phyloP scores from a whole-genome alignment of 2,888 invertebrate genomes.

The Molanna angustata region DNA sequence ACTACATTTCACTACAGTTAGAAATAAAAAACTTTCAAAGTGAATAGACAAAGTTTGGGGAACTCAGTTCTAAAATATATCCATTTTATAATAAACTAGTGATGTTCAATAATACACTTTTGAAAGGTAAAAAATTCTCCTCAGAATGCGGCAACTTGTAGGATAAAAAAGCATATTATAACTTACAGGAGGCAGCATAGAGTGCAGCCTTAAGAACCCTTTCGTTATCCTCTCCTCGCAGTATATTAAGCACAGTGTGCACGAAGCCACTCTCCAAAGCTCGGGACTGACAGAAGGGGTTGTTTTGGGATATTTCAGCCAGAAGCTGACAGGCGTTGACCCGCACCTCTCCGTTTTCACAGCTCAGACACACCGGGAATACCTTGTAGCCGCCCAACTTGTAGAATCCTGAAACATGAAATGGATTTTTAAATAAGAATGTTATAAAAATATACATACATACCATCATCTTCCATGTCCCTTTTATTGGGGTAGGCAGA shows the following conservation, averaged over 20 bases:
- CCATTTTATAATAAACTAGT: too few relatives aligned
- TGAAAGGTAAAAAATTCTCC: too few relatives aligned
- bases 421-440: neutral
- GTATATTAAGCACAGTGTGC: slow-evolving; percentile 58
- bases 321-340: slow-evolving; percentile 65
- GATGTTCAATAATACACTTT: too few relatives aligned
- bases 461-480: neutral
- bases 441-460: neutral
- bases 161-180: too few relatives aligned
- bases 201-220: slow-evolving; percentile 65
- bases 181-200: slow-evolving; percentile 78
- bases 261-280: slow-evolving; percentile 66
- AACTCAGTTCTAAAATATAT: too few relatives aligned
- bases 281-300: slow-evolving; percentile 73
- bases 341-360: slow-evolving; percentile 60
- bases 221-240: slow-evolving; percentile 56
- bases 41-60: too few relatives aligned
- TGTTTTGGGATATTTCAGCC: slow-evolving; percentile 82
- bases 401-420: slow-evolving; percentile 69
- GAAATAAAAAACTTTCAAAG: too few relatives aligned
- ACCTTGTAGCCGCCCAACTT: slow-evolving; percentile 79
- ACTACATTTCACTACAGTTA: too few relatives aligned
- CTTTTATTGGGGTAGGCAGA: too few relatives aligned
- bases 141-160: too few relatives aligned
- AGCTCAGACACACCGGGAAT: slow-evolving; percentile 65